These are phyloP conservation scores for Xenops minutus DNA, from an alignment of 2,797 vertebrate species.

Conservation along the genomic window DNA sequence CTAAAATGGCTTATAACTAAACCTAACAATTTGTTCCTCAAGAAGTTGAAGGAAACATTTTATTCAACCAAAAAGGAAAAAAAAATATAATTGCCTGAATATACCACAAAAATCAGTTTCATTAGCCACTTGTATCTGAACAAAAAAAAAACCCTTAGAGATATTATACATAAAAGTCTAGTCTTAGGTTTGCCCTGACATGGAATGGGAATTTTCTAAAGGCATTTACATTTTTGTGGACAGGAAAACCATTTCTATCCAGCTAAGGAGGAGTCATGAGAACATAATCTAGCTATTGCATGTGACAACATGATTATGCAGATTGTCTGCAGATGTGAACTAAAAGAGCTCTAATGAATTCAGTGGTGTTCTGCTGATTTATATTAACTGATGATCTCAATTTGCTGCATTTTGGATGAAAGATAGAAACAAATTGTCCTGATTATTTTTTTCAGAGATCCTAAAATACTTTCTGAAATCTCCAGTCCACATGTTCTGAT, in stretches of 20 bases:
- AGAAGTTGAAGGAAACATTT: neutral
- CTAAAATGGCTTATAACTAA: neutral
- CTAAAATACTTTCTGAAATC: neutral
- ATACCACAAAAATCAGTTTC: neutral
- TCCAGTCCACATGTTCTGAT: neutral
- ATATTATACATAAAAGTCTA: neutral
- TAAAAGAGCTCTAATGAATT: neutral
- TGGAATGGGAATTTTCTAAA: neutral
- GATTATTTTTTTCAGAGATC: neutral
- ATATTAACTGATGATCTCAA: neutral
- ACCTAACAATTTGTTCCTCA: neutral
- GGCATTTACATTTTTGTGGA: slow-evolving; percentile 21
- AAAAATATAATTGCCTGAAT: neutral
- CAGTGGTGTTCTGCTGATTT: neutral
- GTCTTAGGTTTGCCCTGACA: neutral
- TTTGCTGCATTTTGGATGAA: neutral
- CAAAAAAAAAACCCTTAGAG: neutral
- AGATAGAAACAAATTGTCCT: neutral
- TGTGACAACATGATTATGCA: slow-evolving; percentile 14
- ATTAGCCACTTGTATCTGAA: neutral
- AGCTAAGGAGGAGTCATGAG: neutral
- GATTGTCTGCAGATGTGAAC: slow-evolving; percentile 40
- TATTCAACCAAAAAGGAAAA: neutral
- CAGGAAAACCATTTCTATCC: neutral
- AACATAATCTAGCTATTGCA: neutral